phyloP scores from a whole-genome alignment of 2,888 invertebrate species.

The Fragum fragum region DNA sequence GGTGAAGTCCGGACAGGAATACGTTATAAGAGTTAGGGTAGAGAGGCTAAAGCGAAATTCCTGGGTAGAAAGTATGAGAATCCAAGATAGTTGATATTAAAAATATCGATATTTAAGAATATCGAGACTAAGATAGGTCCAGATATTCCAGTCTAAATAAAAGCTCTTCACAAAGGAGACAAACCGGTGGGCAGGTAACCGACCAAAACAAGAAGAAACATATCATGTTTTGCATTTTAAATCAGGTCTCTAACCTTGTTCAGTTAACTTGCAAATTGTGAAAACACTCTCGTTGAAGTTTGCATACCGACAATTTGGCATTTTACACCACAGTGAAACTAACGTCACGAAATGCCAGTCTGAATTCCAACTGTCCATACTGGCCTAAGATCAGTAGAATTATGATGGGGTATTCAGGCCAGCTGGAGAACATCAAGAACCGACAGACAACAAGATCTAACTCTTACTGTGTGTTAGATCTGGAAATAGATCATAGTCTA shows the following conservation, averaged over 20 bases:
- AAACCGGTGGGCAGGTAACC: conserved; percentile 33
- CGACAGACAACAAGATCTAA: conserved; percentile 52
- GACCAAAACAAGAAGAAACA: conserved; percentile 23
- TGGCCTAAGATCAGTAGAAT: background rate
- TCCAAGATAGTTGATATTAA: too few species aligned
- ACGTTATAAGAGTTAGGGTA: too few species aligned
- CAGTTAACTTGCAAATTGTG: background rate
- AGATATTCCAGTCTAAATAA: background rate
- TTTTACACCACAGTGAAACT: too few species aligned
- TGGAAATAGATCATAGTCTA: conserved; percentile 79
- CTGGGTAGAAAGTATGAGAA: too few species aligned
- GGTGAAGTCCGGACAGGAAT: too few species aligned
- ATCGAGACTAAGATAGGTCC: background rate
- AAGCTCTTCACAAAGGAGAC: conserved; percentile 50
- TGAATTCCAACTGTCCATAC: too few species aligned
- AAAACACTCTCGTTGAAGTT: background rate
- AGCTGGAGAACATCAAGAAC: conserved; percentile 68
- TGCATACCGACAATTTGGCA: too few species aligned
- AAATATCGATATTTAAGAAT: too few species aligned
- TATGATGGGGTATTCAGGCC: conserved; percentile 67
- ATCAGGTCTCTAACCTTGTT: background rate
- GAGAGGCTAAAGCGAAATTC: too few species aligned
- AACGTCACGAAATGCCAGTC: too few species aligned
- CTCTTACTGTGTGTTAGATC: conserved; percentile 78
- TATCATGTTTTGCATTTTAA: conserved; percentile 1